Conservation (phyloP, 2,888 invertebrate genomes). For the Melitaea athalia region DNA sequence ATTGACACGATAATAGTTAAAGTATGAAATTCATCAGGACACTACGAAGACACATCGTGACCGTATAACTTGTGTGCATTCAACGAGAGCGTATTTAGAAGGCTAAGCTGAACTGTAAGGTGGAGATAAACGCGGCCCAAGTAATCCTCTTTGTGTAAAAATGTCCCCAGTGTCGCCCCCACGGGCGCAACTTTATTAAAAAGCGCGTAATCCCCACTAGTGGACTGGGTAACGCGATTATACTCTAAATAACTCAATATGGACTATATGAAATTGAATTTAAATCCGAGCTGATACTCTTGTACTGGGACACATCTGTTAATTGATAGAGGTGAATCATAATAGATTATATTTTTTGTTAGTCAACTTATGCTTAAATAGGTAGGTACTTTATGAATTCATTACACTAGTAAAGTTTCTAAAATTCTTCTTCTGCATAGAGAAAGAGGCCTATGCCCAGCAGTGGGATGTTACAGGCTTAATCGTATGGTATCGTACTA, state of each 20-base stretch:
- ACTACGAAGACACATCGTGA: conserved; percentile 26
- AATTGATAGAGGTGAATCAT: conserved; percentile 17
- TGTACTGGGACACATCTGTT: conserved; percentile 27
- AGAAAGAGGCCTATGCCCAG: no score
- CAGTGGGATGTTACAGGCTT: no score
- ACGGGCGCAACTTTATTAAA: conserved; percentile 77
- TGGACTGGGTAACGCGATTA: conserved; percentile 81
- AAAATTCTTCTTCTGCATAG: no score
- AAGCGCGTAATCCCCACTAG: conserved; percentile 79
- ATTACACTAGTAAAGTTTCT: no score
- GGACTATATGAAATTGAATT: conserved; percentile 78
- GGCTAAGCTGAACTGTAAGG: conserved; percentile 79
- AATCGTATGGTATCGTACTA: no score
- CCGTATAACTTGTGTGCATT: conserved; percentile 66
- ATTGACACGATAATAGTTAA: not conserved
- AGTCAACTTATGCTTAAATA: not conserved
- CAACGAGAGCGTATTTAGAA: conserved; percentile 71
- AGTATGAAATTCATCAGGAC: conserved; percentile 1
- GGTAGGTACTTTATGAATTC: not conserved
- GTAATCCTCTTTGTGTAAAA: conserved; percentile 82
- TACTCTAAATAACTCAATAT: conserved; percentile 77
- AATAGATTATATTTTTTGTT: not conserved
- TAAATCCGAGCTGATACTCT: conserved; percentile 56
- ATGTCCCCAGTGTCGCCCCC: conserved; percentile 76
- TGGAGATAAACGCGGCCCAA: conserved; percentile 78